Evolutionary conservation across 1,140 invertebrate species (phyloP).

Genomic region (Scaptomyza montana): DNA sequence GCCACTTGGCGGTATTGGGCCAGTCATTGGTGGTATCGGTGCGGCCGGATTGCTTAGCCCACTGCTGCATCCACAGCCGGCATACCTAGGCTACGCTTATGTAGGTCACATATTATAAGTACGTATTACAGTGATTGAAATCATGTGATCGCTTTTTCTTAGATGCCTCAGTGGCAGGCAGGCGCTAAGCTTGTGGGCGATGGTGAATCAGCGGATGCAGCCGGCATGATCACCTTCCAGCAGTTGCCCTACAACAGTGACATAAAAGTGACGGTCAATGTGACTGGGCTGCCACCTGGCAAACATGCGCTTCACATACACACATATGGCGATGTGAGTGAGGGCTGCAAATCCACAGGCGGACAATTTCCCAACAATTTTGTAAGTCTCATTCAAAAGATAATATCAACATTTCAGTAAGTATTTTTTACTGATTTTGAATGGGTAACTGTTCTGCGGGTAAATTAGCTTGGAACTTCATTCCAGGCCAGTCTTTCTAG

Average conservation of each 20-base stretch:
- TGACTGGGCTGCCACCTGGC: slow-evolving; percentile 86
- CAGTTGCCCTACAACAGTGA: slow-evolving; percentile 81
- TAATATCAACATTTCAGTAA: too few species aligned
- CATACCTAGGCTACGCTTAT: slow-evolving; percentile 65
- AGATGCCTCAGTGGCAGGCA: slow-evolving; percentile 75
- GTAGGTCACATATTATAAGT: slow-evolving; percentile 31
- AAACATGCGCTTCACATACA: slow-evolving; percentile 92
- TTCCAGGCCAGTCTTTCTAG: too few species aligned
- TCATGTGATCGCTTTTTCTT: background rate
- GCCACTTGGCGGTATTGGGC: slow-evolving; percentile 56
- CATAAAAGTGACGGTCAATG: slow-evolving; percentile 85
- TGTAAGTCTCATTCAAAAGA: slow-evolving; percentile 51
- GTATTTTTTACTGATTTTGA: too few species aligned
- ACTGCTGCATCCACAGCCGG: slow-evolving; percentile 55
- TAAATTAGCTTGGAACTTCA: too few species aligned
- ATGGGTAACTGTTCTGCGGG: too few species aligned
- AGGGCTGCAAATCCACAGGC: slow-evolving; percentile 85
- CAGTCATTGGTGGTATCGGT: slow-evolving; percentile 48
- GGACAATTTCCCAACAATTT: slow-evolving; percentile 84
- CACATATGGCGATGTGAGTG: slow-evolving; percentile 88
- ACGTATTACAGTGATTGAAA: background rate
- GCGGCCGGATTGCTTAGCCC: slow-evolving; percentile 57
- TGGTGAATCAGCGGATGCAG: slow-evolving; percentile 44
- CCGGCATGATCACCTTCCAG: slow-evolving; percentile 74
- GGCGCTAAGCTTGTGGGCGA: slow-evolving; percentile 65